Percentiles rank a stretch among this genome's conserved stretches.
phyloP scores from a whole-genome alignment of 2,797 vertebrate genomes.

The Dendrocincla tyrannina region DNA sequence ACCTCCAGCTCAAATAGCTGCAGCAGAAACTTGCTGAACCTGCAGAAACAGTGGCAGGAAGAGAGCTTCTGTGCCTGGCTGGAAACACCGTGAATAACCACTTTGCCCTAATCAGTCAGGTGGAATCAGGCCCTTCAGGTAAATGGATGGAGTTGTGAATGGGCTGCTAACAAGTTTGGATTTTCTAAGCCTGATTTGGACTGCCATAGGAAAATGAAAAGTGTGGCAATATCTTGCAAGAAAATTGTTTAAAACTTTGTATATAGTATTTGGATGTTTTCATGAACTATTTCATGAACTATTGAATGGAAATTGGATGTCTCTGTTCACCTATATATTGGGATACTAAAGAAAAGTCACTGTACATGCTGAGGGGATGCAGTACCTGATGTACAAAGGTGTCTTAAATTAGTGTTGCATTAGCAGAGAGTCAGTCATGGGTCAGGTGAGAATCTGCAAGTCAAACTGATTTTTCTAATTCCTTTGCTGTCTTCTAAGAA shows the following conservation, averaged over 20 bases:
- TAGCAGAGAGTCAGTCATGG: neutral
- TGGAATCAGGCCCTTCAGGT: neutral
- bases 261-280: neutral
- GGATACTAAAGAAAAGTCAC: neutral
- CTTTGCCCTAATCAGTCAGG: accelerated
- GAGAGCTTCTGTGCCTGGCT: neutral
- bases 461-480: neutral
- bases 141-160: neutral
- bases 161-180: neutral
- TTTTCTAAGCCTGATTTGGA: neutral
- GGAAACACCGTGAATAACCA: neutral
- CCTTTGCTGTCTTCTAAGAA: neutral
- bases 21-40: neutral
- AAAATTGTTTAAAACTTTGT: neutral
- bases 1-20: accelerated
- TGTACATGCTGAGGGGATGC: neutral
- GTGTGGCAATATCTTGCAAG: neutral
- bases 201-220: neutral
- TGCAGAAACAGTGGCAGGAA: neutral
- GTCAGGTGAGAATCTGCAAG: neutral
- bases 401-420: neutral
- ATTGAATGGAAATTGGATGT: neutral
- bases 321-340: neutral
- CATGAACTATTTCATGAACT: neutral
- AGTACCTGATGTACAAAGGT: constrained; percentile 11